Base-by-base conservation (phyloP, 37 sponge, comb jelly and placozoan genomes). In the Oopsacas minuta region DNA sequence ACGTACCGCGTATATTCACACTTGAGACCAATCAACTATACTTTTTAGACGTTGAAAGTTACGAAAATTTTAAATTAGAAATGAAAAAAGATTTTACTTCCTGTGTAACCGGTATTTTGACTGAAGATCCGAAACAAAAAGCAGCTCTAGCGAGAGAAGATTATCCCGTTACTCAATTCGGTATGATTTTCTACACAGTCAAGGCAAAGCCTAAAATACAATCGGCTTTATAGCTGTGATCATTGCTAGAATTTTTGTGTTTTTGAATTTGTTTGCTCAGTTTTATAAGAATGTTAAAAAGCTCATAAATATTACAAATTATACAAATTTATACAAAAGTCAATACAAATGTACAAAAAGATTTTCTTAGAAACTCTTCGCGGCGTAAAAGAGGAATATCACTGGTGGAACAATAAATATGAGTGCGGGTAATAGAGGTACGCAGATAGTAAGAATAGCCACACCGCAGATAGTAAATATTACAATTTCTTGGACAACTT, bases 31-130 rank as follows among this genome's bases (percentile, higher is more conserved):
- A 12, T 34, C 75, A 61, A 34, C 22, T 61, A 25, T 61, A 61
- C 75, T 61, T 61, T n/a, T 34, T 61, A 34, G 75, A 61, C 75
- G 22, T 61, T 7, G 75, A 61, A 25, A 61, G 75, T n/a, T 61
- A 61, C 22, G 75, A 61, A 34, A n/a, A n/a, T 34, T 61, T 61
- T 34, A 10, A n/a, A 5, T 34, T 61, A 7, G 75, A 61, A n/a
- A 61, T 61, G 75, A 61, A 61, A 34, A 61, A 61, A 34, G 75
- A 61, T 34, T 61, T 61, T n/a, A 61, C 75, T n/a, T 25, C 75
- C 22, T 61, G 75, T 34, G 75, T 61, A 5, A 61, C 75, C 22
- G 75, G 75, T 3, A 61, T 61, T n/a, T 34, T 61, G 28, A 61
- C 75, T 25, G 75, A 61, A n/a, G 75, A 61, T n/a, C 75, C 75